A percentile compares a stretch with the other conserved stretches of the same genome.
These are phyloP conservation scores for Oryzias celebensis DNA, from an alignment of 2,113 vertebrate species.

Conservation along the genomic window DNA sequence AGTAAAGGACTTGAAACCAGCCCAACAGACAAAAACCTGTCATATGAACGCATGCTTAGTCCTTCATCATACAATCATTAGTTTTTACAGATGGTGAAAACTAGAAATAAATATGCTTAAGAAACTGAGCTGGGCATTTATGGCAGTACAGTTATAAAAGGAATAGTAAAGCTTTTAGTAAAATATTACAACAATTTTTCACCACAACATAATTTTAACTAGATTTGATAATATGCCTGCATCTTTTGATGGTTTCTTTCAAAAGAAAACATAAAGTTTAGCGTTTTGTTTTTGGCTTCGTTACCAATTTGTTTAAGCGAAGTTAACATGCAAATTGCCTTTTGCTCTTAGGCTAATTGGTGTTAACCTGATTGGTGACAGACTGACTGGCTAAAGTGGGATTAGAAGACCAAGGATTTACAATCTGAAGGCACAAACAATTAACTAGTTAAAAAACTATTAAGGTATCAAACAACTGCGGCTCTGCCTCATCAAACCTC, in stretches of 20 bases:
- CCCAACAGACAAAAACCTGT: too few species aligned
- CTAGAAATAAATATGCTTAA: too few species aligned
- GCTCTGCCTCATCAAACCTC: background rate
- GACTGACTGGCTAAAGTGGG: background rate
- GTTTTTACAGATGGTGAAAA: too few species aligned
- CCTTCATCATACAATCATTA: too few species aligned
- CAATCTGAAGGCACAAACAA: background rate
- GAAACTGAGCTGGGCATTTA: too few species aligned
- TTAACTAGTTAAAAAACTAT: background rate
- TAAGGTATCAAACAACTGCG: background rate
- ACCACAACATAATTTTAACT: too few species aligned
- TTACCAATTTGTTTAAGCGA: background rate
- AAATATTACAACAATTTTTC: too few species aligned
- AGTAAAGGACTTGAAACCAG: too few species aligned
- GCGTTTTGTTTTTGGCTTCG: background rate
- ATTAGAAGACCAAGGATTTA: background rate
- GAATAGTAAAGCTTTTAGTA: too few species aligned
- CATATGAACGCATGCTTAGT: too few species aligned
- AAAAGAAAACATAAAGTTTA: background rate
- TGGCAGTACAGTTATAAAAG: too few species aligned
- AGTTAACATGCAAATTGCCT: background rate
- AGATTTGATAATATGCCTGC: too few species aligned
- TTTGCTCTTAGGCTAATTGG: background rate
- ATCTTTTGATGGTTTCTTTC: background rate
- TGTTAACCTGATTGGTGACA: background rate